Evolutionary conservation across 2,888 invertebrate genomes (phyloP), one percentile per base, ranked within the genome.

Genomic region (Coleophora deauratella): DNA sequence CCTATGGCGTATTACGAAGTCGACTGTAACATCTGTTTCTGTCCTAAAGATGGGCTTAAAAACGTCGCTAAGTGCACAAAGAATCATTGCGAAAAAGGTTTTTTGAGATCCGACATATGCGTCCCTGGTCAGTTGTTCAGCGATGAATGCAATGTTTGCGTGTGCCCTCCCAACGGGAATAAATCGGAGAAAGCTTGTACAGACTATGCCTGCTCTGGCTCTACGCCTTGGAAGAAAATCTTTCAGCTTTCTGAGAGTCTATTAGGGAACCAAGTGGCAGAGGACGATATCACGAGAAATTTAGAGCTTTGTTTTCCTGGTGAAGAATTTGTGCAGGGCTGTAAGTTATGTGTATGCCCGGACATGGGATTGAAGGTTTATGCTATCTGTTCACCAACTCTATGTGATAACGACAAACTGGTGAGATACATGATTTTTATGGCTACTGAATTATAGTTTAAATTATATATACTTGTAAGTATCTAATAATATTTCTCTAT

Each of bases 51-150:
- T 39, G 85, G 85, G 0, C 41, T 74, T 1, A 82, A 82, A 50
- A 82, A 84, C 42, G 63, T 84, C 0, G 69, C 63, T 0, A 74
- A 68, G 47, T 88, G 88, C 49, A 82, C 86, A 0, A 74, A 77
- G 42, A 72, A 74, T 46, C 57, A 66, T 3, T 88, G 88, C 37
- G 75, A 78, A 35, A 64, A 62, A 41, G 69, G 55, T 42, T 72
- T 69, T 28, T 45, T 82, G 11, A 63, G 82, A 21, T 59, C 77
- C 14, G 66, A 66, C 12, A 46, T 50, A 1, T 84, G 84, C 40
- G 46, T 56, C 1, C 66, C 85, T 0, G 80, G 80, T 0, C 65
- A 71, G 12, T 55, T 79, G 1, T 86, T 85, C 44, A 75, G 72
- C 37, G 66, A 73, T 3, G 72, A 68, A 14, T 87, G 87, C 44